Base-by-base conservation (phyloP, 2,797 vertebrate species). In the Alfaro cultratus region DNA sequence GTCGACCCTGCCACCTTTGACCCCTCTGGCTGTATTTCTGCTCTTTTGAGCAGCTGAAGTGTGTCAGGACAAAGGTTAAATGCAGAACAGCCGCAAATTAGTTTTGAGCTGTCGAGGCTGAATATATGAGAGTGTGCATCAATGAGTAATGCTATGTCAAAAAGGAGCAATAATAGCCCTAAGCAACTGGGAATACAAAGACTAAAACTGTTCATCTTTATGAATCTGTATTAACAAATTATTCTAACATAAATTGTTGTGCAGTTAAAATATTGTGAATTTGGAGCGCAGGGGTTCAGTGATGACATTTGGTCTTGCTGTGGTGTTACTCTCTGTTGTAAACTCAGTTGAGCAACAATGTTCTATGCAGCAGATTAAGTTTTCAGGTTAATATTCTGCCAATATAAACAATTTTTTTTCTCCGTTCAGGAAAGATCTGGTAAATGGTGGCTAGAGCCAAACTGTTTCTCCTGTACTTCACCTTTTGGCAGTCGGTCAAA, bases 1-100 rank as follows among this genome's bases (percentile, higher is more conserved):
- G 86, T 88, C 73, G 49, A 81, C 76, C 46, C 70, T 43, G 74
- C 57, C 49, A 36, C 62, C 49, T 74, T 75, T 67, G 81, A 75
- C 82, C 80, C 80, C 84, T 80, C 47, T 7, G 55, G 85, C 83
- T 85, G 78, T 75, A 92, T 88, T 87, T 88, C 83, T 86, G 79
- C 57, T 87, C 85, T 87, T 90, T 81, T 86, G 87, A 90, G 88
- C 80, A 60, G 83, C 86, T 87, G 64, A 88, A 92, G 82, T 80
- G 83, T 84, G 88, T 82, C 74, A 41, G 90, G 80, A 86, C 88
- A 92, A 91, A 92, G 89, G 91, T 93, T 90, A 93, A 92, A 94
- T 41, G 80, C 85, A 80, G 85, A 92, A 86, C 82, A 73, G 88
- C 79, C 83, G 78, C 86, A 90, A 91, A 90, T 92, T 86, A 89